These are phyloP conservation scores for Drosophila baimaii DNA, from an alignment of 1,140 invertebrate genomes.

Conservation along the genomic window DNA sequence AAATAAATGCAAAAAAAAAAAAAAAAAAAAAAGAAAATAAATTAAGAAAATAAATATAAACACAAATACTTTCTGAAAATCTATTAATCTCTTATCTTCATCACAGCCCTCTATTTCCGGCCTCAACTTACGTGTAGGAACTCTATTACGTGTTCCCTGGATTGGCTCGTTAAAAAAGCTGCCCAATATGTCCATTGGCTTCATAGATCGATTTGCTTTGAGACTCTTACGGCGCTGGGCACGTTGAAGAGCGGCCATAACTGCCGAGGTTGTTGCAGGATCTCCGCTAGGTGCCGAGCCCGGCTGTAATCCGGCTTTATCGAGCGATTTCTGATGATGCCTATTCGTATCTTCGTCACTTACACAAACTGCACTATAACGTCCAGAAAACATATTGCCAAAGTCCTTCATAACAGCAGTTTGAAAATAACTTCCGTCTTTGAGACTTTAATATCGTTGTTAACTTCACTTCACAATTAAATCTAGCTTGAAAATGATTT, in stretches of 20 bases:
- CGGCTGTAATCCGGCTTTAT: background rate
- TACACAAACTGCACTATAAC: constrained; percentile 73
- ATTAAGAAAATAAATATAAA: background rate
- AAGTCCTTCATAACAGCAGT: constrained; percentile 77
- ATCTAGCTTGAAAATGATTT: background rate
- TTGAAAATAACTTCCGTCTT: background rate
- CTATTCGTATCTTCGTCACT: constrained; percentile 59
- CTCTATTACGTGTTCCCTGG: constrained; percentile 59
- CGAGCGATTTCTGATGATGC: constrained; percentile 5
- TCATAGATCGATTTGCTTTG: constrained; percentile 74
- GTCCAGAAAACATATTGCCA: constrained; percentile 69
- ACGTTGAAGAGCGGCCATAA: constrained; percentile 41
- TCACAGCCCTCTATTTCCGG: background rate
- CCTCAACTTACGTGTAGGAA: constrained; percentile 78
- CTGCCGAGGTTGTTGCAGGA: constrained; percentile 23
- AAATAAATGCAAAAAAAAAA: background rate
- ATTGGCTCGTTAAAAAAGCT: constrained; percentile 77
- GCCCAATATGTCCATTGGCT: constrained; percentile 67
- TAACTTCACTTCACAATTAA: constrained; percentile 7
- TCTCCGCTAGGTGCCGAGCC: constrained; percentile 28
- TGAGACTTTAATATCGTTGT: background rate
- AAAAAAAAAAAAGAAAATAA: too few relatives aligned
- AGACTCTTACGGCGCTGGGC: constrained; percentile 75
- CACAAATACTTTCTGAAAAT: background rate
- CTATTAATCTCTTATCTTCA: constrained; percentile 12